Evolutionary conservation across 2,888 invertebrate species (phyloP), one percentile per base, ranked within the genome.

Genomic region (Anodontia alba): DNA sequence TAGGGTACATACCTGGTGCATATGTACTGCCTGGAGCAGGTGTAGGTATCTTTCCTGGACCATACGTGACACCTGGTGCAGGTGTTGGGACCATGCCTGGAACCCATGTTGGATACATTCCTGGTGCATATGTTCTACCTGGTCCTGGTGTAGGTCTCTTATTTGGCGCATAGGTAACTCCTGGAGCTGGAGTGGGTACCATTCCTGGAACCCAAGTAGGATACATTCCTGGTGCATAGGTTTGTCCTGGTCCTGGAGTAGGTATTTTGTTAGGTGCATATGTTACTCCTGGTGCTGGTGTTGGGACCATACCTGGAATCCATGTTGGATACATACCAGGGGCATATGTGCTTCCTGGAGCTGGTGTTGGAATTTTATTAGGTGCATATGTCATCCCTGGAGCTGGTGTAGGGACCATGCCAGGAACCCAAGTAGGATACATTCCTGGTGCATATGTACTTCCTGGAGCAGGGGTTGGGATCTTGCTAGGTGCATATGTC

Each of bases 241-340:
- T 88, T 15, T 67, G 51, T 3, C 87, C 85, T 72, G 88, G 87
- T n/a, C 81, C 86, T 42, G 84, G 86, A 42, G 87, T 87, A 67
- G 87, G 87, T n/a, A 83, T 77, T 67, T 76, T 81, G 38, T 80
- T 78, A 57, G 86, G 90, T 31, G 87, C 85, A 74, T 79, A 89
- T 23, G 87, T 85, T 0, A 66, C 20, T 36, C 83, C 85, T 43
- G 87, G 87, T 23, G 87, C 87, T 26, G 83, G 82, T 74, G 88
- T 86, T 42, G 86, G 86, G 17, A 82, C 73, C 83, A 84, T 86
- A 0, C 86, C 86, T 68, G 86, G 86, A 31, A 84, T 71, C 23
- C 46, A 85, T 66, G 88, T 88, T 74, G 88, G 88, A 74, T 73
- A 86, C 12, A 80, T 46, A 0, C 80, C 82, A 70, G 87, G 87